Evolutionary conservation across 1,140 invertebrate species (phyloP).

Genomic region (Oscheius sp.): DNA sequence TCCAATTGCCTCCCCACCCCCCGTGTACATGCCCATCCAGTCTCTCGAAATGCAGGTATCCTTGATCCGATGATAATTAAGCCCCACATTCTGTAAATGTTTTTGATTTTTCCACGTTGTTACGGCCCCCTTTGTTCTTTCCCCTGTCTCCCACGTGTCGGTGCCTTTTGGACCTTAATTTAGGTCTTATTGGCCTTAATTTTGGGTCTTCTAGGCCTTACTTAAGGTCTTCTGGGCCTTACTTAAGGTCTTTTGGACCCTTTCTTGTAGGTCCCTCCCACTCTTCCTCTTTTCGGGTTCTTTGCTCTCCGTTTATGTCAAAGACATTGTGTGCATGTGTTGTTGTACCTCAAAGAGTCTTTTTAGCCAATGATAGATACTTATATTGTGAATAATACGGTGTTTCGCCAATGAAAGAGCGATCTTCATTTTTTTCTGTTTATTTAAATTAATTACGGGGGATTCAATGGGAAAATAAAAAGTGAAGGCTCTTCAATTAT

Average conservation of each 20-base stretch:
- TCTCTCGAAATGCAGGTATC: not conserved
- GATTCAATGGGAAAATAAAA: no score
- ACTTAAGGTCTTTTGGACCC: no score
- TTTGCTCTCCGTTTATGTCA: not conserved
- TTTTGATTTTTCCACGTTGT: not conserved
- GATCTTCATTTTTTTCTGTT: not conserved
- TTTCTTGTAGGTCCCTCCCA: no score
- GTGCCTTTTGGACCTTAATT: not conserved
- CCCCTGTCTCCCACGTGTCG: not conserved
- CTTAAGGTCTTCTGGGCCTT: no score
- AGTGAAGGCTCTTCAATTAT: no score
- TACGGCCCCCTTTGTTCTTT: not conserved
- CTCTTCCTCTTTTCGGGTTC: not conserved
- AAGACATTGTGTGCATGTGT: not conserved
- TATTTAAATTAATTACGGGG: no score
- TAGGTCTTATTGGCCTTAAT: no score
- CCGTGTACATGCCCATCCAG: not conserved
- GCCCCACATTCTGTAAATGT: not conserved
- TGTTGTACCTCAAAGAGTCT: slow-evolving; percentile 1
- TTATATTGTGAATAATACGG: not conserved
- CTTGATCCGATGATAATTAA: not conserved
- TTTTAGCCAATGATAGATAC: not conserved
- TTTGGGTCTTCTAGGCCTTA: no score
- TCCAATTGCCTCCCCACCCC: not conserved
- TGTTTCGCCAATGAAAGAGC: not conserved